Evolutionary conservation across 2,113 vertebrate species (phyloP).

Genomic region (Microtus pennsylvanicus): DNA sequence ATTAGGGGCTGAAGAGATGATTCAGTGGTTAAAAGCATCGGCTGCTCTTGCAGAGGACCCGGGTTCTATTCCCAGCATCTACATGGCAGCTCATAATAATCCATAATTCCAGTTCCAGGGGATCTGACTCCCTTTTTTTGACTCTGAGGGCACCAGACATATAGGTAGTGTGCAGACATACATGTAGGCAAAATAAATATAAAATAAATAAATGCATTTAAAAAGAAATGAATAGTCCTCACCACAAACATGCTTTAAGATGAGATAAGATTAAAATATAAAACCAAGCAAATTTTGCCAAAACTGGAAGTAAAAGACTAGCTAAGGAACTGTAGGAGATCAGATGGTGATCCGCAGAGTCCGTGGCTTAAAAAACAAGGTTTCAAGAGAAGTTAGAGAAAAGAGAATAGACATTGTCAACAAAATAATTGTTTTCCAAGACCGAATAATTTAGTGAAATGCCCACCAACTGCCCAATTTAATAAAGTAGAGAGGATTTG

Average conservation of each 20-base stretch:
- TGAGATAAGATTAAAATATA: neutral
- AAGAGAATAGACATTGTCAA: neutral
- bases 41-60: neutral
- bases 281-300: neutral
- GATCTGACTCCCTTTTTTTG: neutral
- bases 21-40: neutral
- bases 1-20: neutral
- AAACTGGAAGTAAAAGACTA: neutral
- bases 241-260: neutral
- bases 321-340: neutral
- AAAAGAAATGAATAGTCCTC: neutral
- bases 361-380: neutral
- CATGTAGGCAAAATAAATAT: neutral
- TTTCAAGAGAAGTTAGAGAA: conserved; percentile 1
- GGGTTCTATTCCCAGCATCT: neutral
- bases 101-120: neutral
- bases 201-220: neutral
- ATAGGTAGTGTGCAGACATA: neutral
- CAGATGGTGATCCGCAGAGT: neutral
- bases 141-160: neutral
- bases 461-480: too few relatives aligned
- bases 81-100: neutral
- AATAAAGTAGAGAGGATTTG: neutral
- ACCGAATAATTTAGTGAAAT: neutral
- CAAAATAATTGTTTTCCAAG: neutral